Evolutionary conservation across 2,113 vertebrate species (phyloP).

Genomic region (Nyctereutes procyonoides): DNA sequence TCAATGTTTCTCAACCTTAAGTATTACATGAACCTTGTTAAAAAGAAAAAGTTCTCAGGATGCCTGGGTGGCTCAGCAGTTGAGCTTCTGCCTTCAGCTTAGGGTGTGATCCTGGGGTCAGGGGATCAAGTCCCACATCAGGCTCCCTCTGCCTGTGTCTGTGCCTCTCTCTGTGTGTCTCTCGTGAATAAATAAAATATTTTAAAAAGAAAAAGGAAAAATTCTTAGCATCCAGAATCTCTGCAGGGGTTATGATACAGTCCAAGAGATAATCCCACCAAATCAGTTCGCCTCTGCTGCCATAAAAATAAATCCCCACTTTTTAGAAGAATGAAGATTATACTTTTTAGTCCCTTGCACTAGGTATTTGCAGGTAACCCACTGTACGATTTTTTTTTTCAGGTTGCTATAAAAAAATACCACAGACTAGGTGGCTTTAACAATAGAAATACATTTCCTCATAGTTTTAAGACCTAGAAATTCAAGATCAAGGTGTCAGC

Average conservation of each 20-base stretch:
- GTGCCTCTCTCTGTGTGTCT: too few relatives aligned
- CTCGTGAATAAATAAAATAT: too few relatives aligned
- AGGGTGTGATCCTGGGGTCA: too few relatives aligned
- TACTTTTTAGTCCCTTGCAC: not conserved
- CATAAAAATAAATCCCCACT: not conserved
- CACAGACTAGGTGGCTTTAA: not conserved
- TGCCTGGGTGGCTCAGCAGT: too few relatives aligned
- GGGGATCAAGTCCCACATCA: too few relatives aligned
- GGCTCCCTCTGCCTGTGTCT: too few relatives aligned
- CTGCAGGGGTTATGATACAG: not conserved
- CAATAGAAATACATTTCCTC: not conserved
- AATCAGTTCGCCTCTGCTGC: not conserved
- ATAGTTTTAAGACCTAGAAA: not conserved
- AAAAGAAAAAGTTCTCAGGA: not conserved
- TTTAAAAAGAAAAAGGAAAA: too few relatives aligned
- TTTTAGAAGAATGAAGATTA: not conserved
- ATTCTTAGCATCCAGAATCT: not conserved
- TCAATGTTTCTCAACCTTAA: not conserved
- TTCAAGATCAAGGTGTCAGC: not conserved
- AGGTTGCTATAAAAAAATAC: not conserved
- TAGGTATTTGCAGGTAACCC: not conserved
- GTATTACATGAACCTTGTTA: not conserved
- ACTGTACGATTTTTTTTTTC: not conserved
- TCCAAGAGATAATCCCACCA: not conserved
- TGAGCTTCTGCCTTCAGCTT: too few relatives aligned